A percentile compares a stretch with the other conserved stretches of the same genome.
Evolutionary conservation across 2,797 vertebrate species (phyloP).

Genomic region (Sternarchorhynchus goeldii): DNA sequence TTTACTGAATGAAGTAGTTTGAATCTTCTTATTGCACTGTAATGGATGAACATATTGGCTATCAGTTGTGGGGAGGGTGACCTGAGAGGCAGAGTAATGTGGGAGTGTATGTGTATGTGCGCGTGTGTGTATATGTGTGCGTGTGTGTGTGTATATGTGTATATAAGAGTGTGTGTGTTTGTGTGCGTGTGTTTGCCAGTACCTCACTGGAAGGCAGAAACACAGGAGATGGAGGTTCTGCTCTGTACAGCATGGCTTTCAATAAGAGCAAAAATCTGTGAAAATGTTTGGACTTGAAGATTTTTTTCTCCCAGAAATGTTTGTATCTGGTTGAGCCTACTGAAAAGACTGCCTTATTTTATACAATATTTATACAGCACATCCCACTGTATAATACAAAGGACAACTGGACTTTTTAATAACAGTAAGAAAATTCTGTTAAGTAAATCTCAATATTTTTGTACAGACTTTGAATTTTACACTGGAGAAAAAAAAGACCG

Average conservation of each 20-base stretch:
- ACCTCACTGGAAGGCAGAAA: conserved; percentile 55
- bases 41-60: conserved; percentile 79
- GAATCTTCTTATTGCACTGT: conserved; percentile 81
- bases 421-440: conserved; percentile 78
- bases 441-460: conserved; percentile 89
- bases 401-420: conserved; percentile 81
- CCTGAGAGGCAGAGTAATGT: no score
- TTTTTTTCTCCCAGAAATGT: conserved; percentile 77
- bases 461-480: conserved; percentile 86
- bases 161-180: background rate
- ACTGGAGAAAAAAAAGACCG: conserved; percentile 79
- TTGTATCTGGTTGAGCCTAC: conserved; percentile 87
- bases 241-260: conserved; percentile 74
- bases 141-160: conserved; percentile 22
- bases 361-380: conserved; percentile 94
- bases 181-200: conserved; percentile 51
- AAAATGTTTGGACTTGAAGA: conserved; percentile 76
- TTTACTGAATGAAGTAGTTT: conserved; percentile 87
- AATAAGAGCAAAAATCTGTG: conserved; percentile 78
- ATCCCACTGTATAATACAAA: conserved; percentile 81
- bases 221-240: conserved; percentile 52
- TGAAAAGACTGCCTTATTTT: conserved; percentile 96
- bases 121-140: conserved; percentile 4
- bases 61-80: conserved; percentile 11
- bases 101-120: conserved; percentile 68